Percentiles rank a stretch among this genome's conserved stretches.
These are phyloP conservation scores for Cottus gobio DNA, from an alignment of 2,113 vertebrate genomes.

Conservation along the genomic window DNA sequence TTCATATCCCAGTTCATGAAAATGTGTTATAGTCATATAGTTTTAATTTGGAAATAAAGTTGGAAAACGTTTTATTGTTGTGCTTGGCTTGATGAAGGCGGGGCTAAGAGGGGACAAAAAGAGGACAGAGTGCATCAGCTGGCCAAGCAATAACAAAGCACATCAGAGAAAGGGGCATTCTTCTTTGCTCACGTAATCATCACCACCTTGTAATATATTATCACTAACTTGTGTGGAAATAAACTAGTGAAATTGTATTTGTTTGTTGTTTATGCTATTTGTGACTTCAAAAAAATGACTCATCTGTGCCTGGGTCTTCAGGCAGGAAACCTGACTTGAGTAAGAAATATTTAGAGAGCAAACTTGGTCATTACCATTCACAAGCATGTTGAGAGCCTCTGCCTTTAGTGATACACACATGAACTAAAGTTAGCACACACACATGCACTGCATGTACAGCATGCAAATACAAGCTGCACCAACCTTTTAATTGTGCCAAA, in stretches of 20 bases:
- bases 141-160: neutral
- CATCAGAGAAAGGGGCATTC: neutral
- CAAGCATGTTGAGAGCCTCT: neutral
- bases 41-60: slow-evolving; percentile 27
- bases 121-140: neutral
- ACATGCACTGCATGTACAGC: neutral
- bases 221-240: neutral
- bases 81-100: neutral
- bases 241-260: neutral
- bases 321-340: neutral
- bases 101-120: neutral
- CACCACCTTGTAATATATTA: neutral
- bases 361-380: neutral
- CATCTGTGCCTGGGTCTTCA: neutral
- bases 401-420: neutral
- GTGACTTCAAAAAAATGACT: neutral
- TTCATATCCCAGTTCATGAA: neutral
- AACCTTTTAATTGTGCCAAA: neutral
- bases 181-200: neutral
- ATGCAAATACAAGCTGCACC: neutral
- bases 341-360: neutral
- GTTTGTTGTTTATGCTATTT: neutral
- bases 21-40: neutral
- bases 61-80: neutral
- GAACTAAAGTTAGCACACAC: neutral